Evolutionary conservation across 2,888 invertebrate genomes (phyloP), one percentile per base, ranked within the genome.

Genomic region (Isoperla grammatica): DNA sequence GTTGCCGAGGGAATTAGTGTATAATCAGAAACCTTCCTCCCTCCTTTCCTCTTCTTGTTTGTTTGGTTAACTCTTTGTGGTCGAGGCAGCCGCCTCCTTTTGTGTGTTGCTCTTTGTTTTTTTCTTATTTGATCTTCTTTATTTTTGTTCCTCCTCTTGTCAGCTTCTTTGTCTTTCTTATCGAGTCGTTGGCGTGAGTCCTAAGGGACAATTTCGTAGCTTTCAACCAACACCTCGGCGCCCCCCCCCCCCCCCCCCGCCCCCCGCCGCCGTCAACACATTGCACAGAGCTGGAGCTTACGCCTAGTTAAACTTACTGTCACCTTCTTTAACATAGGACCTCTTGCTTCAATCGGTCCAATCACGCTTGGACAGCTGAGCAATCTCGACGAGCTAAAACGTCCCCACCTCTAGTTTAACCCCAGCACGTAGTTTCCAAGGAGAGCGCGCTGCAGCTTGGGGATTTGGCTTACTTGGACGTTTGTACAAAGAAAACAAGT

Each of bases 81-180:
- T 53, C 53, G 53, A 37, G 37, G 37, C 53, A 53, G 53, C 19
- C 39, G 15, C n/a, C 39, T 45, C 17, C 45, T 45, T 45, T 45
- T 45, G 45, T 45, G 39, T 39, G 53, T 53, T 53, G 53, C 53
- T 37, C 53, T 53, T 53, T 53, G 53, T 53, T 53, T 53, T 50
- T 15, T 53, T 53, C 39, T 53, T 53, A 53, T 53, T 53, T 53
- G 53, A 53, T 53, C 53, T 53, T 13, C 53, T 53, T 53, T 53
- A 39, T 53, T 53, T 53, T 53, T 37, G 15, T 37, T 20, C 20
- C 39, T 22, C 53, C 39, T 39, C 53, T 53, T 53, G 53, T 39
- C 53, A 37, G 39, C 19, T 37, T 53, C 53, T 53, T 53, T 53
- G 53, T 53, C 53, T 53, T 53, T 53, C 53, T 53, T 53, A 53